A percentile compares a stretch with the other conserved stretches of the same genome.
These are phyloP conservation scores for Liparis tanakae DNA, from an alignment of 2,797 vertebrate species.

Conservation along the genomic window DNA sequence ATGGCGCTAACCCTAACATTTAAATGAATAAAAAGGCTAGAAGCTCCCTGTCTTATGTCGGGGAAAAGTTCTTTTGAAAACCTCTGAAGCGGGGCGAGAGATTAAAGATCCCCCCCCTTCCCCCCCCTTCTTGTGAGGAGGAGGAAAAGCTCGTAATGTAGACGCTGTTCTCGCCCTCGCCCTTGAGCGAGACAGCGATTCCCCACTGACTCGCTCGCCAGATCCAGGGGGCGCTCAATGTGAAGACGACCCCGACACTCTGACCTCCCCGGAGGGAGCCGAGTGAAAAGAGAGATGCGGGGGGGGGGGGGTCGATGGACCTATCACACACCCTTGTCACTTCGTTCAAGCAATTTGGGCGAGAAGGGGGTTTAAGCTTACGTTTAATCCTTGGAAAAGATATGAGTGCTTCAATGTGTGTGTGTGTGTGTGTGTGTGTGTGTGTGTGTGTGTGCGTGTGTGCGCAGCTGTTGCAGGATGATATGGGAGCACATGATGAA, in stretches of 20 bases:
- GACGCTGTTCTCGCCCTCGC: conserved; percentile 56
- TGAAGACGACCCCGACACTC: conserved; percentile 65
- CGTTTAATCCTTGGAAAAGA: conserved; percentile 41
- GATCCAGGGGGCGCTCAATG: conserved; percentile 47
- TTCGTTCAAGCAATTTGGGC: conserved; percentile 42
- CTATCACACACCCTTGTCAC: conserved; percentile 45
- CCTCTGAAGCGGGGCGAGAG: conserved; percentile 33
- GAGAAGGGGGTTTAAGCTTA: conserved; percentile 30
- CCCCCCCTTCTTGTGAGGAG: too few species aligned
- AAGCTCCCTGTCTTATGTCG: conserved; percentile 31
- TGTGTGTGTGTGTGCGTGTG: too few species aligned
- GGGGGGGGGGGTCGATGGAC: conserved; percentile 59
- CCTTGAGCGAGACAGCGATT: conserved; percentile 69
- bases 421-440: background rate
- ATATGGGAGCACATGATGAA: conserved; percentile 1
- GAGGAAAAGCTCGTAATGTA: conserved; percentile 44
- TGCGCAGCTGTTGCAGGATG: background rate
- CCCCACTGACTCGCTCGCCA: conserved; percentile 52
- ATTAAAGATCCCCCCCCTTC: conserved; percentile 33
- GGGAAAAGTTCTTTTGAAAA: conserved; percentile 51
- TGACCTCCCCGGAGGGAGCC: conserved; percentile 56
- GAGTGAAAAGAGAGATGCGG: conserved; percentile 61
- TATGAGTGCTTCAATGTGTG: conserved; percentile 4
- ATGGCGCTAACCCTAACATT: conserved; percentile 42
- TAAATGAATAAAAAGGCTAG: conserved; percentile 43